phyloP scores from a whole-genome alignment of 2,797 vertebrate species.

The Prionace glauca region DNA sequence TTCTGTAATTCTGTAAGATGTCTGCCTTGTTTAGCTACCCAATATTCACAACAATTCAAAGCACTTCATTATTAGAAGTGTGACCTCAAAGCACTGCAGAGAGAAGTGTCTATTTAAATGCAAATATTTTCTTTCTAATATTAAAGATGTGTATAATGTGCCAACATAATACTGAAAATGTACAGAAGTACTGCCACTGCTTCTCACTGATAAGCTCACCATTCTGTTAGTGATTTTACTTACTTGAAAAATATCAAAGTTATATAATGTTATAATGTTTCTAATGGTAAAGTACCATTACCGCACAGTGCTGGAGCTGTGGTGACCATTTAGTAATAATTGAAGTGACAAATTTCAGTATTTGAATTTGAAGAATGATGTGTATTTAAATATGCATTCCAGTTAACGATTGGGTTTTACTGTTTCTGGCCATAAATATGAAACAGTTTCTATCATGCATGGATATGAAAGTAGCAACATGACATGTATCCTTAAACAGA shows the following conservation, averaged over 20 bases:
- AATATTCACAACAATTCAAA: background rate
- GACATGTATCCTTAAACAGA: background rate
- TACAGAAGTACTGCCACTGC: background rate
- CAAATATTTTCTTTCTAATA: background rate
- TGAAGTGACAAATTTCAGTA: background rate
- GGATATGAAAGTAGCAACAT: background rate
- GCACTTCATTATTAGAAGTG: background rate
- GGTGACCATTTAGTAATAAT: background rate
- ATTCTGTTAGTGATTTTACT: background rate
- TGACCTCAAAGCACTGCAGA: background rate
- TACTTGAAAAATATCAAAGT: background rate
- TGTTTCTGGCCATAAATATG: background rate
- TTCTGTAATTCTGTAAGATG: background rate
- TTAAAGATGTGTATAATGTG: background rate
- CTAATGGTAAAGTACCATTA: background rate
- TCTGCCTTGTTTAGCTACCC: background rate
- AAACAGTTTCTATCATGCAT: background rate
- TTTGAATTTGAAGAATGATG: background rate
- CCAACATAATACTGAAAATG: background rate
- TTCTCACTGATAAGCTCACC: background rate
- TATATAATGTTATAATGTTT: background rate
- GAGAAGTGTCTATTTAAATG: background rate
- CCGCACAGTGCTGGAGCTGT: background rate
- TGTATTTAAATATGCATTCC: background rate
- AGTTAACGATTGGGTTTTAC: background rate